These are phyloP conservation scores for Paramormyrops kingsleyae DNA, from an alignment of 2,113 vertebrate species.

Conservation along the genomic window DNA sequence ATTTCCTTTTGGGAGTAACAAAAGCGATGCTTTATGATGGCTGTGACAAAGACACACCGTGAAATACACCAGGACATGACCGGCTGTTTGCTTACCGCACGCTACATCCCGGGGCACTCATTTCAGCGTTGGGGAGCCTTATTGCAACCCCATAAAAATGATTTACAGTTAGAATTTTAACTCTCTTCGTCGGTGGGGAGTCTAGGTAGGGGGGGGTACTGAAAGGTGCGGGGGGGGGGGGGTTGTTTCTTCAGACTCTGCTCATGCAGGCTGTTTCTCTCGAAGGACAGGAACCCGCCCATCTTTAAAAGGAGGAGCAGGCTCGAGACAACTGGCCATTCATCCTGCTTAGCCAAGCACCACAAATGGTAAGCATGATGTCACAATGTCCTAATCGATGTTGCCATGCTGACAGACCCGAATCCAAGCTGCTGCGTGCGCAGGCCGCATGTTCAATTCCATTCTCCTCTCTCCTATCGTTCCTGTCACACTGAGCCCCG, in stretches of 20 bases:
- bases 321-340: neutral
- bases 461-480: neutral
- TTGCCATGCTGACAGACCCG: neutral
- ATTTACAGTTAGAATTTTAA: slow-evolving; percentile 2
- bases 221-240: neutral
- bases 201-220: neutral
- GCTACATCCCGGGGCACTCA: neutral
- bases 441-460: neutral
- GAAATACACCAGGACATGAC: neutral
- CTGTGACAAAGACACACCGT: neutral
- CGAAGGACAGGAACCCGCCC: neutral
- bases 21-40: neutral
- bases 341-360: neutral
- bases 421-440: neutral
- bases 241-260: neutral
- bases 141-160: neutral
- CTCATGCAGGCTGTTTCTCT: neutral
- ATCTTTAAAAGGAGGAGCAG: neutral
- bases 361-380: neutral
- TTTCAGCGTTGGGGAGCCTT: neutral
- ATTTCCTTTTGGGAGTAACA: neutral
- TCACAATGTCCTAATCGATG: neutral
- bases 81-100: neutral
- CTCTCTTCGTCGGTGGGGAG: neutral
- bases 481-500: neutral